phyloP scores from a whole-genome alignment of 2,888 invertebrate species.

The Ophraella communa region DNA sequence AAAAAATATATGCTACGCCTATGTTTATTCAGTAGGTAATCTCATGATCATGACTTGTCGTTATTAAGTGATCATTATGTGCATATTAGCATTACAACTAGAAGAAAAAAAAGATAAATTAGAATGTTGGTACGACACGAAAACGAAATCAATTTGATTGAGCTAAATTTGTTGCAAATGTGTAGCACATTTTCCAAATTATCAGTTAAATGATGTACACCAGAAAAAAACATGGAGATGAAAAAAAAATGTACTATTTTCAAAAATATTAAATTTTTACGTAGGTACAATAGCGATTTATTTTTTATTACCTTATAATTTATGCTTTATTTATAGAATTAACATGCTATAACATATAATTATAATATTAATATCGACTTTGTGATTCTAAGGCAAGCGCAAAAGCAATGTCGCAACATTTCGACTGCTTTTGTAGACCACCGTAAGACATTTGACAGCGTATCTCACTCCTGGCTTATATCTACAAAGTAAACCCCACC shows the following conservation, averaged over 20 bases:
- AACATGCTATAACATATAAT: too few species aligned
- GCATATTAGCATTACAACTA: constrained; percentile 26
- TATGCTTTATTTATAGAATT: too few species aligned
- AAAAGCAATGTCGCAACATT: too few species aligned
- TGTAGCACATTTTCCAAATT: background rate
- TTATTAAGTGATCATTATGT: constrained; percentile 29
- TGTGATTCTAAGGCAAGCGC: too few species aligned
- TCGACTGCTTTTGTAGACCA: too few species aligned
- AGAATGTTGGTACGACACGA: constrained; percentile 5
- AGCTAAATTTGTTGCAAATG: background rate
- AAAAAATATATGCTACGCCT: background rate
- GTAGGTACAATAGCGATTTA: too few species aligned
- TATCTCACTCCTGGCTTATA: too few species aligned
- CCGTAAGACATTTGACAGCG: too few species aligned
- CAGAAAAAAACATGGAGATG: background rate
- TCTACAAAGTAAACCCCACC: too few species aligned
- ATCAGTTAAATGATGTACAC: background rate
- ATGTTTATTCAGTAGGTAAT: background rate
- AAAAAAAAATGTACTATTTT: background rate
- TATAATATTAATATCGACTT: too few species aligned
- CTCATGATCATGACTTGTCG: constrained; percentile 29
- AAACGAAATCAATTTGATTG: constrained; percentile 2
- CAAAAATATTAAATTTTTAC: too few species aligned
- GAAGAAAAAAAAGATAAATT: constrained; percentile 21
- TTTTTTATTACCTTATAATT: too few species aligned